Evolutionary conservation across 2,888 invertebrate genomes (phyloP).

Genomic region (Conus canariensis): DNA sequence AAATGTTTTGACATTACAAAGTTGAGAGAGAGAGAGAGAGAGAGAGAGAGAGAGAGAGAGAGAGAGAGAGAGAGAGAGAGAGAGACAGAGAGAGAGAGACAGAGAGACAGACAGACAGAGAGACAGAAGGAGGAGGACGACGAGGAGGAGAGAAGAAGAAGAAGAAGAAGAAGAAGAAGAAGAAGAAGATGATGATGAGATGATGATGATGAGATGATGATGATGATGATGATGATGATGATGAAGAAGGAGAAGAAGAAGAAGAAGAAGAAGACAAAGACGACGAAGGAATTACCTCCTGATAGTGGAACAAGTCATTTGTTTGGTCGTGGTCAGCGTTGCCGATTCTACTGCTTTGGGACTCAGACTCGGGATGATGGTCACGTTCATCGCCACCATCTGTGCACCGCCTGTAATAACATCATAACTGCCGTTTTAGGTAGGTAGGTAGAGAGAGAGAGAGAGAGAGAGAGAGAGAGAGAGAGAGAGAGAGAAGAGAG

Average conservation of each 20-base stretch:
- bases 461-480: constrained; percentile 10
- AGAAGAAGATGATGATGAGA: too few relatives aligned
- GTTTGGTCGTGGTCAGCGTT: neutral
- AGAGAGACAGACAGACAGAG: neutral
- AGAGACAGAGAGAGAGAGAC: too few relatives aligned
- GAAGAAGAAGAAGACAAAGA: too few relatives aligned
- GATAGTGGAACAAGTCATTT: neutral
- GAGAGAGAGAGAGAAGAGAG: neutral
- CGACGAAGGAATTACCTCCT: neutral
- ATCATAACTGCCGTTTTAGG: neutral
- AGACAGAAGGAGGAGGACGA: too few relatives aligned
- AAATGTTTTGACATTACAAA: too few relatives aligned
- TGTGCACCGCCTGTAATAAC: neutral
- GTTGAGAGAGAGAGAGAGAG: too few relatives aligned
- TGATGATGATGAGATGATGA: too few relatives aligned
- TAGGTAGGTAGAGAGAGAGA: neutral
- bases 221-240: too few relatives aligned
- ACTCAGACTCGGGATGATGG: neutral
- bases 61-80: neutral
- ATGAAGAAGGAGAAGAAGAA: too few relatives aligned
- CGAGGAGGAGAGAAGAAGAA: too few relatives aligned
- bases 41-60: neutral
- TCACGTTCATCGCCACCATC: neutral
- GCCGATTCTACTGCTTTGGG: neutral
- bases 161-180: neutral